phyloP scores from a whole-genome alignment of 2,888 invertebrate species.

The Miltochrista miniata region DNA sequence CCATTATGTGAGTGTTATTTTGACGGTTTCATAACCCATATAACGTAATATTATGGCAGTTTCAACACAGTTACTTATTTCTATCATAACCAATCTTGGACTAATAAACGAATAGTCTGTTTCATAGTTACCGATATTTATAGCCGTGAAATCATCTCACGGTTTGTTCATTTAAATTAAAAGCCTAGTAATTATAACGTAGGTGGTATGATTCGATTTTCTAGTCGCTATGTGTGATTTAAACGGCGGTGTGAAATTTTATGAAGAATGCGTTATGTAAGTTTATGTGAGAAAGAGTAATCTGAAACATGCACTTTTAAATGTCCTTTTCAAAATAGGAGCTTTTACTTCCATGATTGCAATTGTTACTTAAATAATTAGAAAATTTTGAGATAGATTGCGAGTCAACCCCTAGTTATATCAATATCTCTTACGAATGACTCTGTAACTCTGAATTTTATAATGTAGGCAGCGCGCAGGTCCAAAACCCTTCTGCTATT shows the following conservation, averaged over 20 bases:
- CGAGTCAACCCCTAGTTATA: no score
- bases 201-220: slow-evolving; percentile 58
- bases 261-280: slow-evolving; percentile 32
- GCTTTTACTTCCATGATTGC: no score
- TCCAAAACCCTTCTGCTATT: no score
- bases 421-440: no score
- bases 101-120: slow-evolving; percentile 35
- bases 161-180: slow-evolving; percentile 71
- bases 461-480: no score
- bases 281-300: slow-evolving; percentile 14
- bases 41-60: slow-evolving; percentile 38
- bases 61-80: slow-evolving; percentile 38
- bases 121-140: slow-evolving; percentile 57
- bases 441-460: no score
- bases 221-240: slow-evolving; percentile 60
- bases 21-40: slow-evolving; percentile 48
- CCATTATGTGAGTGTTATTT: slow-evolving; percentile 45
- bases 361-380: no score
- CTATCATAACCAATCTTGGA: slow-evolving; percentile 40
- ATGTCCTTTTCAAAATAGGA: no score
- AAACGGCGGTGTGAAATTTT: slow-evolving; percentile 53
- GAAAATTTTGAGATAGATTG: no score
- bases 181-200: slow-evolving; percentile 68
- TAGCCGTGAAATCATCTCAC: slow-evolving; percentile 63
- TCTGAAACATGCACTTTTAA: background rate